Conservation (phyloP, 2,888 invertebrate genomes). For the Capitulum mitella region DNA sequence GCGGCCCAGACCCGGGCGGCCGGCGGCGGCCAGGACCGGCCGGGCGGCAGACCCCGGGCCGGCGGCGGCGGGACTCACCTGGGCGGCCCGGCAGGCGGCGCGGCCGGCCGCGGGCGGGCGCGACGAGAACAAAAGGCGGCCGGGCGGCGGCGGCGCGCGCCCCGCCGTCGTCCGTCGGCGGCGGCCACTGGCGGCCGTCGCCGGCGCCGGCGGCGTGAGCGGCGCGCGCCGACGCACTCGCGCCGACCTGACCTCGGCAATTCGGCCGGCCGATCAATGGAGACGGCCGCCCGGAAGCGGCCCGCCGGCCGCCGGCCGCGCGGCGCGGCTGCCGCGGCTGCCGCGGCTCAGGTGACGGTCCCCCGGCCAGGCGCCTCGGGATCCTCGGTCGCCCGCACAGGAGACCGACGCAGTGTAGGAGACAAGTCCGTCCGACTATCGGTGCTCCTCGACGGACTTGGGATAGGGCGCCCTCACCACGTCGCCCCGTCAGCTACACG, state of each 20-base stretch:
- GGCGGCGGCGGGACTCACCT: background rate
- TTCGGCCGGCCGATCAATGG: background rate
- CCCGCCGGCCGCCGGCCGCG: background rate
- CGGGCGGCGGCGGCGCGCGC: background rate
- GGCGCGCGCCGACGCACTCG: background rate
- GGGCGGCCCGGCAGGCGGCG: background rate
- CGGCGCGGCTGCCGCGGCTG: background rate
- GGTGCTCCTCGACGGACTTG: no score
- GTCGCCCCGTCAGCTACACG: no score
- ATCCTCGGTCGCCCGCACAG: no score
- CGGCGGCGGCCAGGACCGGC: no score
- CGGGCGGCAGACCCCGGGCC: no score
- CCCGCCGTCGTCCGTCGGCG: background rate
- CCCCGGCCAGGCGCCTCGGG: no score
- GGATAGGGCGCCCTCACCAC: no score
- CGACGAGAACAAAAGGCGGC: background rate
- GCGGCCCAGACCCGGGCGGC: no score
- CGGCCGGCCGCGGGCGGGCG: background rate
- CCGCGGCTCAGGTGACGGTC: no score
- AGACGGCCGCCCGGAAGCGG: slow-evolving; percentile 6
- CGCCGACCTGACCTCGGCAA: slow-evolving; percentile 10
- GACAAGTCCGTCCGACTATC: no score
- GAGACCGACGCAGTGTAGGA: no score
- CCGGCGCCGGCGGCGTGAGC: background rate
- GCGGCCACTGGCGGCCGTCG: background rate